Percentiles rank a stretch among this genome's conserved stretches.
Evolutionary conservation across 2,797 vertebrate species (phyloP).

Genomic region (Acipenser transmontanus): DNA sequence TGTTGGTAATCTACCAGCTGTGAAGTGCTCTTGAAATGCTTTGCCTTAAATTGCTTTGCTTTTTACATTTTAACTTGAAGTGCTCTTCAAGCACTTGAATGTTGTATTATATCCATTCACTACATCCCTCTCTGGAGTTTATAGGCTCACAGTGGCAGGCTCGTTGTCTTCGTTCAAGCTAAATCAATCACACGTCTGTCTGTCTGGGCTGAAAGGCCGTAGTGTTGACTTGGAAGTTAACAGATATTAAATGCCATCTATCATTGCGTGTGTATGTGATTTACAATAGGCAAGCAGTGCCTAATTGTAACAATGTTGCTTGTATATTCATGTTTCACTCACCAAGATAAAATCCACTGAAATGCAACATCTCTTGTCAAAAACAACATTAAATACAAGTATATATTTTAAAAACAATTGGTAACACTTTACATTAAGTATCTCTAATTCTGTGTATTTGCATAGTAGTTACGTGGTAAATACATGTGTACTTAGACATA

Average conservation of each 20-base stretch:
- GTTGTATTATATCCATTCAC: constrained; percentile 3
- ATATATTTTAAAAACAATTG: no score
- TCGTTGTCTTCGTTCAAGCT: not conserved
- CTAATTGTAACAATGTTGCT: no score
- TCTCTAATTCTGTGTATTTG: no score
- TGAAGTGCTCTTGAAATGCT: constrained; percentile 21
- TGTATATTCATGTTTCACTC: no score
- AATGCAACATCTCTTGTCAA: no score
- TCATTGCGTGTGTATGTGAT: no score
- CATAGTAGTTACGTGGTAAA: no score
- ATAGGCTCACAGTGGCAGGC: not conserved
- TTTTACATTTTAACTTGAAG: constrained; percentile 16
- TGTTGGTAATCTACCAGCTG: constrained; percentile 32
- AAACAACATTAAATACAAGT: no score
- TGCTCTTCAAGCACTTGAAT: constrained; percentile 18
- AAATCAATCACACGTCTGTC: constrained; percentile 7
- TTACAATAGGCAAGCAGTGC: no score
- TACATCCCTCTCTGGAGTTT: not conserved
- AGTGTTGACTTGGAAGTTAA: not conserved
- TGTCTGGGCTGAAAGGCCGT: not conserved
- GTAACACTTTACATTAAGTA: no score
- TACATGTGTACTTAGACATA: no score
- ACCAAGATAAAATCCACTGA: no score
- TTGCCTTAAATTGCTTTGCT: constrained; percentile 16
- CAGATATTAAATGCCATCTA: not conserved